phyloP scores from a whole-genome alignment of 2,113 vertebrate genomes.

The Hemichromis elongatus region DNA sequence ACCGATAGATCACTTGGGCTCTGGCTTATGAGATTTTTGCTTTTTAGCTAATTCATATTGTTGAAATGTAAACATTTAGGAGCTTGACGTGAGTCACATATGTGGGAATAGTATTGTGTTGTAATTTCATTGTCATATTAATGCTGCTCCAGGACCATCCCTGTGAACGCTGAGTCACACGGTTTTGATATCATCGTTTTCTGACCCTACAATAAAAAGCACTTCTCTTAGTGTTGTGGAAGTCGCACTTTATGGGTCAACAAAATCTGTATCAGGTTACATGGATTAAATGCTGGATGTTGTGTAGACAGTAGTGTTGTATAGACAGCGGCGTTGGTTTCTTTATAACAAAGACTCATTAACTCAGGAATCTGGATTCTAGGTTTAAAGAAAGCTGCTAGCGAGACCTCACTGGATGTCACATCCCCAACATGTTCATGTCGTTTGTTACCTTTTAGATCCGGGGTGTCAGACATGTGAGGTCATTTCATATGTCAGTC shows the following conservation, averaged over 20 bases:
- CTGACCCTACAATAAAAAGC: not conserved
- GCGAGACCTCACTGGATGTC: rapidly evolving
- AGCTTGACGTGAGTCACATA: not conserved
- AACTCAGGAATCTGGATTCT: rapidly evolving
- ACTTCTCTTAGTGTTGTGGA: not conserved
- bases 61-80: not conserved
- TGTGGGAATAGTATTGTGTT: not conserved
- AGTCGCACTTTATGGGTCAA: rapidly evolving
- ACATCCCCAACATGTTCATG: not conserved
- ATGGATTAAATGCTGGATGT: not conserved
- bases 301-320: not conserved
- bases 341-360: not conserved
- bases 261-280: not conserved
- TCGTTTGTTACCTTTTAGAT: not conserved
- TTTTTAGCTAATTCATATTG: not conserved
- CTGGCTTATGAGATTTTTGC: not conserved
- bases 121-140: not conserved
- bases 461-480: no score
- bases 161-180: not conserved
- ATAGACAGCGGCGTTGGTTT: not conserved
- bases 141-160: not conserved
- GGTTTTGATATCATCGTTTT: not conserved
- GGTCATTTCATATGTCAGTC: not conserved
- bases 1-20: no score
- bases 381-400: not conserved